Evolutionary conservation across 1,140 invertebrate genomes (phyloP).

Genomic region (Neodiprion fabricii): DNA sequence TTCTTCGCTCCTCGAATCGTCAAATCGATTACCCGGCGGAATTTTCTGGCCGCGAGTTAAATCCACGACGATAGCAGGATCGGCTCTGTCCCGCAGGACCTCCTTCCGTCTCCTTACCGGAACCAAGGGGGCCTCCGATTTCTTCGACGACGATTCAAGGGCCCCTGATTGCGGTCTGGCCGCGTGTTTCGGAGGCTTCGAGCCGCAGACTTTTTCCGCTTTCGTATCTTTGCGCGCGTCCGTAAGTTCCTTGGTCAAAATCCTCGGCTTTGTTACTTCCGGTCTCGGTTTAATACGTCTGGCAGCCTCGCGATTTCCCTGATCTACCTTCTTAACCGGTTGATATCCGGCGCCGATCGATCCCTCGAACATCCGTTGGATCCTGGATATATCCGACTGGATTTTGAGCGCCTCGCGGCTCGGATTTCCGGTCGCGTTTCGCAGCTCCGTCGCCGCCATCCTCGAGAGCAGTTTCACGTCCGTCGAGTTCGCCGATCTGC

Average conservation of each 20-base stretch:
- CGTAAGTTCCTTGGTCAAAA: background rate
- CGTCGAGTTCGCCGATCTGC: slow-evolving; percentile 6
- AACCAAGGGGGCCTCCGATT: background rate
- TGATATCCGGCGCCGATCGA: slow-evolving; percentile 21
- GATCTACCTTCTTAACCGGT: too few species aligned
- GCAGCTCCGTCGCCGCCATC: slow-evolving; percentile 6
- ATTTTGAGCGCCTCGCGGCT: slow-evolving; percentile 38
- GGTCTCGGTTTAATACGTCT: too few species aligned
- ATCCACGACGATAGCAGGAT: background rate
- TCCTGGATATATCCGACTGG: slow-evolving; percentile 41
- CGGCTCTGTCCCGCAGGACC: background rate
- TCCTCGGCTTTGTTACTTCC: too few species aligned
- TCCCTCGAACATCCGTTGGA: slow-evolving; percentile 41
- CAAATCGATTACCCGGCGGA: too few species aligned
- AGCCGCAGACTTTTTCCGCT: background rate
- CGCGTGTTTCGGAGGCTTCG: background rate
- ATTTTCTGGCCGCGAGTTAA: too few species aligned
- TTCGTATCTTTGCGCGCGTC: background rate
- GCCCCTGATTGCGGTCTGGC: background rate
- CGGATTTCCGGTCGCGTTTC: slow-evolving; percentile 14
- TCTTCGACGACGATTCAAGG: background rate
- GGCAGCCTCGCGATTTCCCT: too few species aligned
- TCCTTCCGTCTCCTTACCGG: background rate
- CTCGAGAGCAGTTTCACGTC: slow-evolving; percentile 12
- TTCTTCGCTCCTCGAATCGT: too few species aligned